Conservation (phyloP, 2,888 invertebrate genomes). For the Mechanitis mazaeus region DNA sequence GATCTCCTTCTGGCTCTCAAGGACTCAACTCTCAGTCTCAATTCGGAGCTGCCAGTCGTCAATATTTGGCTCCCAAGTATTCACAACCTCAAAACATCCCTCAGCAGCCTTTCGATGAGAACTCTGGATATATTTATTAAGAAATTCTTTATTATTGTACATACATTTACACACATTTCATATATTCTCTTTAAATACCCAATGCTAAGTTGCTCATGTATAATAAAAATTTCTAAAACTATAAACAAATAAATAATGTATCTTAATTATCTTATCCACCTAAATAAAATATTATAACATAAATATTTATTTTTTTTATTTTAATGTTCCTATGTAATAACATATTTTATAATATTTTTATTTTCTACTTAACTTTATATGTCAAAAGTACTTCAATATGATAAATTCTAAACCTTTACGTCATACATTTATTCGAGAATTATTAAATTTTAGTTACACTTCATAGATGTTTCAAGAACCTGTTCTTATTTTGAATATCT, state of each 20-base stretch:
- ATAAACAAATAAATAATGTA: no score
- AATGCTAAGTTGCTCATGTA: no score
- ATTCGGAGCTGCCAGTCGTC: conserved; percentile 48
- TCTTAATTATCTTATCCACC: no score
- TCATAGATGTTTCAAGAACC: conserved; percentile 22
- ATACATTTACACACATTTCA: conserved; percentile 4
- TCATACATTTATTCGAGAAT: conserved; percentile 22
- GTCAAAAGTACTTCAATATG: background rate
- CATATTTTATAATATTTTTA: no score
- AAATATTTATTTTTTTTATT: background rate
- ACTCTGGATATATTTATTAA: conserved; percentile 53
- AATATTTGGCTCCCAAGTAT: conserved; percentile 56
- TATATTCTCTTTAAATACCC: conserved; percentile 18
- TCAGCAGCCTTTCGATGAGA: conserved; percentile 59
- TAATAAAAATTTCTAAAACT: background rate
- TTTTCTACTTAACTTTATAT: no score
- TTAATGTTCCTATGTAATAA: conserved; percentile 3
- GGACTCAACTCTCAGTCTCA: conserved; percentile 30
- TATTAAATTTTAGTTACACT: conserved; percentile 37
- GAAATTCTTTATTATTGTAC: conserved; percentile 9
- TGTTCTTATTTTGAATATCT: background rate
- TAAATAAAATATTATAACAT: conserved; percentile 14
- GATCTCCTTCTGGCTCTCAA: conserved; percentile 21
- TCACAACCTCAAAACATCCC: conserved; percentile 46
- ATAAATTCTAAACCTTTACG: background rate